Conservation (phyloP, 2,888 invertebrate species). For the Aspidiotus rigidus region DNA sequence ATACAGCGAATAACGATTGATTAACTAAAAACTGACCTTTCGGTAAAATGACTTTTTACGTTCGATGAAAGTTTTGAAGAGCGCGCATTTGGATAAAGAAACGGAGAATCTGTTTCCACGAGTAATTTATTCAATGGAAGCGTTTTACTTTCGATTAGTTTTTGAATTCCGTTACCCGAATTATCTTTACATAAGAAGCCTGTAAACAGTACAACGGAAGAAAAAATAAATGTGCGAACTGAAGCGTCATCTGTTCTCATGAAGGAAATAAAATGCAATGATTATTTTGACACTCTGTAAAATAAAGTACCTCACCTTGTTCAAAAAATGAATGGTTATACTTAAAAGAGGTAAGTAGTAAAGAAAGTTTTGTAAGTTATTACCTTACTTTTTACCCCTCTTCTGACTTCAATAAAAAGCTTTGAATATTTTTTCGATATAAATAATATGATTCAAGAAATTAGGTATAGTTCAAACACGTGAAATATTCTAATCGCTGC, state of each 20-base stretch:
- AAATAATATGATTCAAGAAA: too few relatives aligned
- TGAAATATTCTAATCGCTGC: too few relatives aligned
- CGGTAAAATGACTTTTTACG: slow-evolving; percentile 77
- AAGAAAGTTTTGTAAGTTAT: too few relatives aligned
- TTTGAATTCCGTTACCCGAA: slow-evolving; percentile 63
- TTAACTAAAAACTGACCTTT: slow-evolving; percentile 30
- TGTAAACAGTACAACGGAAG: slow-evolving; percentile 33
- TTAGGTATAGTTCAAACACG: too few relatives aligned
- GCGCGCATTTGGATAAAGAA: slow-evolving; percentile 90
- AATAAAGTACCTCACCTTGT: too few relatives aligned
- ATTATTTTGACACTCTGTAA: too few relatives aligned
- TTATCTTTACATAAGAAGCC: slow-evolving; percentile 86
- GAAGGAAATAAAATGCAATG: not conserved
- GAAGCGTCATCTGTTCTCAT: not conserved
- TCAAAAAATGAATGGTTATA: too few relatives aligned
- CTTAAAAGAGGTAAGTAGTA: too few relatives aligned
- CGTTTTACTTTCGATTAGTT: slow-evolving; percentile 67
- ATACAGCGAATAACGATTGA: not conserved
- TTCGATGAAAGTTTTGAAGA: slow-evolving; percentile 82
- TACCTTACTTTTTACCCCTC: too few relatives aligned
- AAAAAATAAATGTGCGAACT: too few relatives aligned
- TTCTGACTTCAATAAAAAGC: too few relatives aligned
- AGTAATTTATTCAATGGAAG: slow-evolving; percentile 75
- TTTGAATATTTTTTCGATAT: too few relatives aligned
- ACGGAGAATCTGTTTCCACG: slow-evolving; percentile 89